phyloP scores from a whole-genome alignment of 1,140 invertebrate genomes.

The Thaumetopoea pityocampa region DNA sequence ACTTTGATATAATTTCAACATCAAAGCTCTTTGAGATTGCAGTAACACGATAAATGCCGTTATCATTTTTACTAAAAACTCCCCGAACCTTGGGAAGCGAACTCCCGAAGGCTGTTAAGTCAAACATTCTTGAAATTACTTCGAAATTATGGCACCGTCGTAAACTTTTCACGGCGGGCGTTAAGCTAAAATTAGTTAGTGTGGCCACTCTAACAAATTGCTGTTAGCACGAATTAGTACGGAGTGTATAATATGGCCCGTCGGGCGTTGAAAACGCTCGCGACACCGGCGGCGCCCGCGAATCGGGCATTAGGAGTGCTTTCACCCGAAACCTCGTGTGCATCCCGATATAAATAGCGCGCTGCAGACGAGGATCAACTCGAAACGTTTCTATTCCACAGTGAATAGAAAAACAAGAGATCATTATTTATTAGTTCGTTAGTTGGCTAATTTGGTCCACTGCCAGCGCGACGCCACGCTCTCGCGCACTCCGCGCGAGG shows the following conservation, averaged over 20 bases:
- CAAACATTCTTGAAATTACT: constrained; percentile 63
- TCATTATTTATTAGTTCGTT: constrained; percentile 74
- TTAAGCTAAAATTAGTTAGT: constrained; percentile 65
- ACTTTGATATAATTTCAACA: background rate
- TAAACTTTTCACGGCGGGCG: constrained; percentile 59
- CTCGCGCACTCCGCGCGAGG: constrained; percentile 48
- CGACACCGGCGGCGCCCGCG: constrained; percentile 45
- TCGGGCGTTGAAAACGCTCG: constrained; percentile 33
- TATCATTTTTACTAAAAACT: constrained; percentile 27
- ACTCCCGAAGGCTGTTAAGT: constrained; percentile 53
- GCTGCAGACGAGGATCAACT: constrained; percentile 53
- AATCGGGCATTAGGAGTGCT: constrained; percentile 66
- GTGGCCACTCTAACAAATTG: constrained; percentile 51
- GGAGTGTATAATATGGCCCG: constrained; percentile 47
- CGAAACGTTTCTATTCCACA: constrained; percentile 62
- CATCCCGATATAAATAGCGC: constrained; percentile 64
- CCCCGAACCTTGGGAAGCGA: constrained; percentile 37
- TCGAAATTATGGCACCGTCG: constrained; percentile 60
- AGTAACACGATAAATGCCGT: background rate
- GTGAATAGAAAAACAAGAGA: constrained; percentile 74
- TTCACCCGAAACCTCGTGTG: constrained; percentile 69
- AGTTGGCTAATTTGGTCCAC: constrained; percentile 71
- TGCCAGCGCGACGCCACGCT: constrained; percentile 59
- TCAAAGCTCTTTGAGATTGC: no score
- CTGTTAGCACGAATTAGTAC: constrained; percentile 50